Evolutionary conservation across 1,140 invertebrate genomes (phyloP).

Genomic region (Pogonomyrmex barbatus): DNA sequence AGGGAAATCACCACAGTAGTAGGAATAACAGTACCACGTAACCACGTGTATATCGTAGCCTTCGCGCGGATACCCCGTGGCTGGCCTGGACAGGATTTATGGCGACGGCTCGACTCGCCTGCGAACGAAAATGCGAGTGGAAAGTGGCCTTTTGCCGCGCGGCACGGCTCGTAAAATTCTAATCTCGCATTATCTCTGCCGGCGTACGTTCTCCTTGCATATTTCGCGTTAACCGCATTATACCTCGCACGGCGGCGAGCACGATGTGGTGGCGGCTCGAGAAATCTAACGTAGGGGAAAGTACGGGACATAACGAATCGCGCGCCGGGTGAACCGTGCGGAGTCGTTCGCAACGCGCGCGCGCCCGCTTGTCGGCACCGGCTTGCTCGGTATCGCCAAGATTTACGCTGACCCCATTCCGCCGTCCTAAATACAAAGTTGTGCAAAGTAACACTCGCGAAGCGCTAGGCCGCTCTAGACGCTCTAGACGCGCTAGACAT

Average conservation of each 20-base stretch:
- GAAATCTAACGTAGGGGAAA: constrained; percentile 70
- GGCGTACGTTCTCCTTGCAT: constrained; percentile 73
- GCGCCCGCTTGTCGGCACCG: constrained; percentile 23
- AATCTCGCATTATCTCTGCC: constrained; percentile 73
- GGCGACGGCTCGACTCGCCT: constrained; percentile 46
- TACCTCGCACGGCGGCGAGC: constrained; percentile 43
- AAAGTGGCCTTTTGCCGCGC: constrained; percentile 73
- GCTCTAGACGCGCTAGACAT: background rate
- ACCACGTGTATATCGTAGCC: background rate
- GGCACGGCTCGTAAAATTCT: constrained; percentile 72
- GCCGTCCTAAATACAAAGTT: constrained; percentile 56
- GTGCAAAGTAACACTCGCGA: constrained; percentile 22
- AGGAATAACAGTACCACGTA: constrained; percentile 3
- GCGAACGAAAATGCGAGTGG: constrained; percentile 71
- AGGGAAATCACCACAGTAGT: constrained; percentile 21
- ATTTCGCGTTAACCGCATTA: constrained; percentile 71
- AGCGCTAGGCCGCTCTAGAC: background rate
- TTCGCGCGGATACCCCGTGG: background rate
- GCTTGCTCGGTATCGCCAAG: constrained; percentile 23
- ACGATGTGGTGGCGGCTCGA: constrained; percentile 30
- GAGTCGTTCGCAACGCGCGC: constrained; percentile 11
- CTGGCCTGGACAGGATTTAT: constrained; percentile 60
- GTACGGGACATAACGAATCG: constrained; percentile 71
- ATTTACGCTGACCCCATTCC: constrained; percentile 64
- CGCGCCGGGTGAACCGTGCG: constrained; percentile 32